These are phyloP conservation scores for Poeciliopsis presidionis DNA, from an alignment of 2,797 vertebrate species.

Conservation along the genomic window DNA sequence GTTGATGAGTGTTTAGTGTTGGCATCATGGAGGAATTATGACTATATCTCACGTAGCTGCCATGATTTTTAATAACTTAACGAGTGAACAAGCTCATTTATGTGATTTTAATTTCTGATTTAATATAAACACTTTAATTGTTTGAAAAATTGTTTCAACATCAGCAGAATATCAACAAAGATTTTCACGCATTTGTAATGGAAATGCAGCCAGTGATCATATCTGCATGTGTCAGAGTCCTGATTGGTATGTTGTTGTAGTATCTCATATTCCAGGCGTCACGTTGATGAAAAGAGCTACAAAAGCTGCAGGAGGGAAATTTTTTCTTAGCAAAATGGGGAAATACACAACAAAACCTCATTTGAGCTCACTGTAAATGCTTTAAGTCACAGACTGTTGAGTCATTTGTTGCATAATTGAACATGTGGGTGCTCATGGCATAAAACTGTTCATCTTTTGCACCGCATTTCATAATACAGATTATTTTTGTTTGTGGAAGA, in stretches of 20 bases:
- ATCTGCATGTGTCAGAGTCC: background rate
- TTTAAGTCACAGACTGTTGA: constrained; percentile 8
- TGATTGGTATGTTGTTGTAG: background rate
- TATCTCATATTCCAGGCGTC: constrained; percentile 6
- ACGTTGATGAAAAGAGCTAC: background rate
- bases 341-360: constrained; percentile 10
- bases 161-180: too few relatives aligned
- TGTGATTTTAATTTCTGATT: too few relatives aligned
- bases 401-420: constrained; percentile 10
- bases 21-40: too few relatives aligned
- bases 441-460: background rate
- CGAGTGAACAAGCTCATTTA: too few relatives aligned
- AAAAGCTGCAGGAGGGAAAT: background rate
- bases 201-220: background rate
- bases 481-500: constrained; percentile 1
- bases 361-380: constrained; percentile 16
- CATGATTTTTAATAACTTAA: too few relatives aligned
- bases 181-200: too few relatives aligned
- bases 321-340: background rate
- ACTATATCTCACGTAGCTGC: too few relatives aligned
- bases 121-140: too few relatives aligned
- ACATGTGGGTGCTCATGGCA: background rate
- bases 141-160: too few relatives aligned
- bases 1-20: too few relatives aligned
- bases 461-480: constrained; percentile 18